Base-by-base conservation (phyloP, 2,888 invertebrate genomes). In the Sussaba pulchella region DNA sequence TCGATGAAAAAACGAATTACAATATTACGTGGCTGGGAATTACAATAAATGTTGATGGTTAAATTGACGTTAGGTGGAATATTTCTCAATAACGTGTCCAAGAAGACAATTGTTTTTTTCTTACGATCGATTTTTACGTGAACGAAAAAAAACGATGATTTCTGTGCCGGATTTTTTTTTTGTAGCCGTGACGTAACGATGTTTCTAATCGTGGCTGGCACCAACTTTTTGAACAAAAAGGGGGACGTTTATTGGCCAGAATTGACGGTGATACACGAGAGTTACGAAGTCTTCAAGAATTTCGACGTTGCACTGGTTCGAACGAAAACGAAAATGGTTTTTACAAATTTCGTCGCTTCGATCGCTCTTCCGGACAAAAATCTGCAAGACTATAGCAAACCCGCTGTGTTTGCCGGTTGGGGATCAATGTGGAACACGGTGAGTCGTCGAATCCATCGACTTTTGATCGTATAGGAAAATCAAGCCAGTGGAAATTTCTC, bases 341-440 rank as follows among this genome's bases (percentile, higher is more conserved):
- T 85, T 71, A 86, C 70, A 14, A 54, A 81, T 0, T 71, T 78
- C 47, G 84, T 91, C 1, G 50, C 87, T 17, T 75, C 87, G 0
- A 84, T 90, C 59, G 0, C 4, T 26, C 52, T 90, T n/a, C 85
- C 86, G 6, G 14, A 43, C 0, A 61, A 71, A 2, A 83, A 85
- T 17, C 36, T 84, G 41, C 66, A 63, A 0, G 73, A 79, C 0
- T 74, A 71, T 4, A 78, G 84, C 43, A 10, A 74, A 3, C 0
- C 64, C 1, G 88, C 84, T 8, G n/a, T 72, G 0, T 75, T 90
- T n/a, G 75, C 88, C 12, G 90, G 90, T 76, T 90, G 90, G 90
- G 90, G 89, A 66, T 39, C 10, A 8, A 3, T 8, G 17, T 36
- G 6, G 12, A 31, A 12, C 36, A 6, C 4, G 31, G 31, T 31